Percentiles rank a stretch among this genome's conserved stretches.
phyloP scores from a whole-genome alignment of 2,888 invertebrate species.

The Sphinx pinastri region DNA sequence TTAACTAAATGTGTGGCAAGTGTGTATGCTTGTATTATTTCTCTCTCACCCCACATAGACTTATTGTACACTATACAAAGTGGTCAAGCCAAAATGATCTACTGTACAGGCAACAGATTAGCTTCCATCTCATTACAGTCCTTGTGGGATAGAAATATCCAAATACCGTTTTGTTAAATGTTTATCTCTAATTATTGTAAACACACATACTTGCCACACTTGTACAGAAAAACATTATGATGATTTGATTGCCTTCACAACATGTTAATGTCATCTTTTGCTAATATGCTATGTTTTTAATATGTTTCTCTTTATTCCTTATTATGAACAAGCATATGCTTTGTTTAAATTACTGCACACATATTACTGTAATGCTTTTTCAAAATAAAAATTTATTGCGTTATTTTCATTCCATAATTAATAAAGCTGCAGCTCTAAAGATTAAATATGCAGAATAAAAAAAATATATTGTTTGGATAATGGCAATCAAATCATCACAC shows the following conservation, averaged over 20 bases:
- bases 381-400: background rate
- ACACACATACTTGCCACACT: conserved; percentile 54
- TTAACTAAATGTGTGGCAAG: conserved; percentile 63
- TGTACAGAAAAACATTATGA: conserved; percentile 50
- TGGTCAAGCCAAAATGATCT: conserved; percentile 74
- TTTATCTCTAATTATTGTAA: conserved; percentile 29
- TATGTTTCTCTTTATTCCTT: background rate
- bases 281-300: background rate
- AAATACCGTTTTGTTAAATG: conserved; percentile 1
- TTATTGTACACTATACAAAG: conserved; percentile 61
- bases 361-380: no score
- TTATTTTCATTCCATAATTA: background rate
- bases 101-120: conserved; percentile 77
- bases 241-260: conserved; percentile 51
- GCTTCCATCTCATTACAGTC: conserved; percentile 54
- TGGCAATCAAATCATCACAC: conserved; percentile 54
- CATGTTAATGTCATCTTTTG: background rate
- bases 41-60: conserved; percentile 45
- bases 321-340: no score
- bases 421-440: conserved; percentile 6
- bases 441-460: conserved; percentile 27
- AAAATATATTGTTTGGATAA: background rate
- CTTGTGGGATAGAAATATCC: conserved; percentile 44
- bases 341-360: no score
- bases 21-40: conserved; percentile 49